Conservation (phyloP, 2,888 invertebrate genomes). For the Heliconius cydno region DNA sequence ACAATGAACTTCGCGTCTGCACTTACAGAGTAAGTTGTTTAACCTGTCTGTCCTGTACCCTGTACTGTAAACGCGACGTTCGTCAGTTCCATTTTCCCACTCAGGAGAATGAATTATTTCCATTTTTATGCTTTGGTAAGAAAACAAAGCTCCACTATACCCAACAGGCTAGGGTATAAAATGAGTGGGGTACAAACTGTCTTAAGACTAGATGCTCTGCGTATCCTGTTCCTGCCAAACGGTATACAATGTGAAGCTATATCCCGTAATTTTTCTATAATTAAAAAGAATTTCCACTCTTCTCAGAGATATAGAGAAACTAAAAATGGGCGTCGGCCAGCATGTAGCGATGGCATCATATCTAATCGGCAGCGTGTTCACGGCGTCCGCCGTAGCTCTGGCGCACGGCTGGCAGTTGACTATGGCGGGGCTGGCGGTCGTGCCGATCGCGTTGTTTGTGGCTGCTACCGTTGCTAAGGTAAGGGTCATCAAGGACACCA, state of each 20-base stretch:
- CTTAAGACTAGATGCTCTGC: too few species aligned
- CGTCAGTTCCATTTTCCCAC: too few species aligned
- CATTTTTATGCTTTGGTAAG: too few species aligned
- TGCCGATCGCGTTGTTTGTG: constrained; percentile 88
- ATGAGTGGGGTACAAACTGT: too few species aligned
- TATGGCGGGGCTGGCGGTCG: constrained; percentile 88
- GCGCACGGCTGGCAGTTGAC: constrained; percentile 93
- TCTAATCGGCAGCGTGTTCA: constrained; percentile 86
- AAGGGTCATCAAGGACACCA: neutral
- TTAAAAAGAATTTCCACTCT: neutral
- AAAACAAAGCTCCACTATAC: too few species aligned
- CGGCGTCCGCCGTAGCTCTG: constrained; percentile 87
- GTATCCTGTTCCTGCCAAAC: too few species aligned
- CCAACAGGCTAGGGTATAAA: too few species aligned
- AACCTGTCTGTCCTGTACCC: neutral
- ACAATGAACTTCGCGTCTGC: constrained; percentile 87
- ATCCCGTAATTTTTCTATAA: too few species aligned
- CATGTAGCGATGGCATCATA: constrained; percentile 90
- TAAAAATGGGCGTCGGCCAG: constrained; percentile 92
- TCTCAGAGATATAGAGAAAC: constrained; percentile 87
- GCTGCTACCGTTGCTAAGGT: constrained; percentile 90
- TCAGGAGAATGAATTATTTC: too few species aligned
- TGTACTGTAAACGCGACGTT: too few species aligned
- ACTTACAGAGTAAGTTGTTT: constrained; percentile 87
- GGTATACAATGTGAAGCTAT: too few species aligned